These are phyloP conservation scores for Drosophila bocqueti DNA, from an alignment of 1,140 invertebrate species.

Conservation along the genomic window DNA sequence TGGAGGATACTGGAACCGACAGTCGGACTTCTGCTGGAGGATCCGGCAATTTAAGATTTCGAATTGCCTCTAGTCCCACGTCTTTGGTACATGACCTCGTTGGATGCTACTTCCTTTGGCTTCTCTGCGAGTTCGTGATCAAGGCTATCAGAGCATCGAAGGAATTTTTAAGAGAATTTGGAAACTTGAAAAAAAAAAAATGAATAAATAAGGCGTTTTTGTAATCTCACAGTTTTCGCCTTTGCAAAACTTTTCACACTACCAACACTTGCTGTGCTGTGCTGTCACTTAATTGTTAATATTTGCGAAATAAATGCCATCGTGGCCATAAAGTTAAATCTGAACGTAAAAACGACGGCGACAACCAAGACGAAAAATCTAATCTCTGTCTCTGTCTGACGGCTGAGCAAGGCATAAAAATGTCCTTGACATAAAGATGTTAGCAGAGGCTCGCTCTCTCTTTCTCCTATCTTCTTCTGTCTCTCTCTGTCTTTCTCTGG, in stretches of 20 bases:
- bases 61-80: neutral
- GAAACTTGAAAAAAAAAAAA: neutral
- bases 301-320: conserved; percentile 48
- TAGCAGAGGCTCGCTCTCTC: conserved; percentile 12
- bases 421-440: conserved; percentile 71
- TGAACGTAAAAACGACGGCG: conserved; percentile 41
- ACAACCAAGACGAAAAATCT: conserved; percentile 25
- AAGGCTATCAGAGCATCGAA: neutral
- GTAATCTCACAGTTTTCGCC: neutral
- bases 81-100: neutral
- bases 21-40: neutral
- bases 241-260: conserved; percentile 3
- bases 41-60: neutral
- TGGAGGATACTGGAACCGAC: neutral
- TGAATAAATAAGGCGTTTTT: neutral
- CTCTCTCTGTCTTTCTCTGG: conserved; percentile 7
- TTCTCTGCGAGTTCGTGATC: neutral
- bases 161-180: too few species aligned
- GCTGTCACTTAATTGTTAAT: conserved; percentile 54
- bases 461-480: neutral
- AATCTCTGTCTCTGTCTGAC: conserved; percentile 36
- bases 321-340: conserved; percentile 45
- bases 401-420: conserved; percentile 54
- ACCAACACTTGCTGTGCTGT: neutral
- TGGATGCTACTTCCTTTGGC: too few species aligned